Evolutionary conservation across 2,888 invertebrate species (phyloP).

Genomic region (Allacma fusca): DNA sequence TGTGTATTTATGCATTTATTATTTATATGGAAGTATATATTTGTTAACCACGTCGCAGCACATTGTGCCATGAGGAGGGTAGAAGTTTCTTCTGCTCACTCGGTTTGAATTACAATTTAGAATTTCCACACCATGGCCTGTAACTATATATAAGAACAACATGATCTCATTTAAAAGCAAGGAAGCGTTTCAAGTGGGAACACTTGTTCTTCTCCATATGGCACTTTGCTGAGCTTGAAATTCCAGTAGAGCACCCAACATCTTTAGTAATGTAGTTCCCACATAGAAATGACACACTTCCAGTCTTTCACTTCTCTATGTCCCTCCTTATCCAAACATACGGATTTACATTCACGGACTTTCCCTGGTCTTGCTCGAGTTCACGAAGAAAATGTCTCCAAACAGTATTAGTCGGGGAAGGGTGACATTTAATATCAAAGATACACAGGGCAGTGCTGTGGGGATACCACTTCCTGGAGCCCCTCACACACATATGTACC

Average conservation of each 20-base stretch:
- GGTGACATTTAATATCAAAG: too few relatives aligned
- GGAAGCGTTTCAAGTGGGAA: slow-evolving; percentile 36
- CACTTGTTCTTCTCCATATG: slow-evolving; percentile 38
- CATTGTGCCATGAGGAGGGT: background rate
- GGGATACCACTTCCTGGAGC: too few relatives aligned
- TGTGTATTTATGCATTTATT: background rate
- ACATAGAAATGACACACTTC: too few relatives aligned
- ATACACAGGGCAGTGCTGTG: too few relatives aligned
- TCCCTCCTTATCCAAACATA: too few relatives aligned
- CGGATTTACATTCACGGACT: too few relatives aligned
- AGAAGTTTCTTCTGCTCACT: slow-evolving; percentile 13
- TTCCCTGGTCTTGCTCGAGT: too few relatives aligned
- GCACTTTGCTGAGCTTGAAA: slow-evolving; percentile 25
- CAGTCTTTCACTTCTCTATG: too few relatives aligned
- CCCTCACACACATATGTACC: too few relatives aligned
- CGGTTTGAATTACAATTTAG: slow-evolving; percentile 18
- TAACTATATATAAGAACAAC: background rate
- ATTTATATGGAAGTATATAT: background rate
- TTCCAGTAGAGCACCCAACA: slow-evolving; percentile 11
- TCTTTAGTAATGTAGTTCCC: background rate
- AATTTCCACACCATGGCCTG: slow-evolving; percentile 13
- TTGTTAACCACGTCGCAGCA: slow-evolving; percentile 16
- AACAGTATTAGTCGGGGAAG: too few relatives aligned
- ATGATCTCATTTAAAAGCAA: slow-evolving; percentile 35
- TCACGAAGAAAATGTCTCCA: too few relatives aligned